Conservation (phyloP, 2,888 invertebrate species). For the Chironomus riparius region DNA sequence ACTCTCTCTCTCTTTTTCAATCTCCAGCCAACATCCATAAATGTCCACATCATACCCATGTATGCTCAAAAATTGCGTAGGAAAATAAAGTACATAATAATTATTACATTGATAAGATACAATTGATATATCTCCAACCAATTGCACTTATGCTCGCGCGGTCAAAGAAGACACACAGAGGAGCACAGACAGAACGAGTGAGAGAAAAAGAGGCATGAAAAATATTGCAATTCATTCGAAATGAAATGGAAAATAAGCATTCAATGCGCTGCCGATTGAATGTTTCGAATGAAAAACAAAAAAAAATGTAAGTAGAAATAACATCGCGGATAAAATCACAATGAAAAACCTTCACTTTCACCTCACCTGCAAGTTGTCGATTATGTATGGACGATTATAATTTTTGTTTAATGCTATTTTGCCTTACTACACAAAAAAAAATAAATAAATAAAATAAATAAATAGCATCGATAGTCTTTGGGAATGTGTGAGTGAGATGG, state of each 20-base stretch:
- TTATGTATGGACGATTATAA: conserved; percentile 11
- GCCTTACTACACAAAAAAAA: neutral
- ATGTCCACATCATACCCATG: too few species aligned
- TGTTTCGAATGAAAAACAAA: conserved; percentile 4
- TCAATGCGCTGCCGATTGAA: neutral
- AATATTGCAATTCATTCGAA: neutral
- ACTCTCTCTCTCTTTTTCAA: too few species aligned
- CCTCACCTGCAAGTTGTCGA: conserved; percentile 18
- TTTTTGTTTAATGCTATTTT: conserved; percentile 10
- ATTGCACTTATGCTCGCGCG: neutral
- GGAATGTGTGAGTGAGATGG: neutral
- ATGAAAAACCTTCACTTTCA: conserved; percentile 27
- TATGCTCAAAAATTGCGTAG: neutral
- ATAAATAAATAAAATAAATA: too few species aligned
- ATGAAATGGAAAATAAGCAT: neutral
- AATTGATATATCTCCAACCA: neutral
- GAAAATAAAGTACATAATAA: neutral
- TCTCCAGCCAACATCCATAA: too few species aligned
- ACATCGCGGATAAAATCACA: conserved; percentile 23
- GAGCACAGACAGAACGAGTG: neutral
- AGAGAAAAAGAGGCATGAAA: neutral
- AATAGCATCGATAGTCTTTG: neutral
- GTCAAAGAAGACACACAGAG: neutral
- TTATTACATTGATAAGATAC: neutral
- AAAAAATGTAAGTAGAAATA: conserved; percentile 2